Base-by-base conservation (phyloP, 1,140 invertebrate genomes). In the Drosophila ananassae region DNA sequence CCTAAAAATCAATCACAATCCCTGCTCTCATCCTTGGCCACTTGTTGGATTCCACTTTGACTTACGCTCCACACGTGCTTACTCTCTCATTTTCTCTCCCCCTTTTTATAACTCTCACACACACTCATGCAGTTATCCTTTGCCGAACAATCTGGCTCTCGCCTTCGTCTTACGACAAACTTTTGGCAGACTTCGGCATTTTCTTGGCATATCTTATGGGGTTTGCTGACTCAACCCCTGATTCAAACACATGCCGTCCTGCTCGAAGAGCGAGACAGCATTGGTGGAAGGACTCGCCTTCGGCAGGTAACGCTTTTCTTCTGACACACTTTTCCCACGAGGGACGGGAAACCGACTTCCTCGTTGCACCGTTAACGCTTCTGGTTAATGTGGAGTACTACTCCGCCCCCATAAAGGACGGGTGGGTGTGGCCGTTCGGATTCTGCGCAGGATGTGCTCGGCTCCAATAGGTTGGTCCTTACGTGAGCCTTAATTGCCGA, bases 401-500 rank as follows among this genome's bases (percentile, higher is more conserved):
- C 48, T 48, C 30, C 52, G 37, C 41, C 28, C 13, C 2, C 10
- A 10, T 41, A n/a, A 17, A 41, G 54, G 2, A 25, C 41, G 10
- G 37, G 79, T 89, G 83, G 83, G 83, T 89, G 83, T 87, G 83
- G 76, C 75, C 67, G 44, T 32, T 61, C 44, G 76, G 83, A 76
- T 77, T 87, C 79, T 87, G 83, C 83, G 83, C 83, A 87, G 73
- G 79, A 39, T 77, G 34, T 79, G 72, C 83, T 89, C 37, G 37
- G 63, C 52, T 87, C 67, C 79, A 82, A 87, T 87, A 89, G 83
- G 83, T 85, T 81, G 82, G 58, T 61, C 62, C 54, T 51, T 59
- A 62, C 67, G 73, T 74, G 59, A 44, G 60, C 44, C 73, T 87
- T 87, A 87, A 87, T 87, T 89, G 84, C 57, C 63, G 64, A 66